Evolutionary conservation across 2,113 vertebrate genomes (phyloP).

Genomic region (Zapus hudsonius): DNA sequence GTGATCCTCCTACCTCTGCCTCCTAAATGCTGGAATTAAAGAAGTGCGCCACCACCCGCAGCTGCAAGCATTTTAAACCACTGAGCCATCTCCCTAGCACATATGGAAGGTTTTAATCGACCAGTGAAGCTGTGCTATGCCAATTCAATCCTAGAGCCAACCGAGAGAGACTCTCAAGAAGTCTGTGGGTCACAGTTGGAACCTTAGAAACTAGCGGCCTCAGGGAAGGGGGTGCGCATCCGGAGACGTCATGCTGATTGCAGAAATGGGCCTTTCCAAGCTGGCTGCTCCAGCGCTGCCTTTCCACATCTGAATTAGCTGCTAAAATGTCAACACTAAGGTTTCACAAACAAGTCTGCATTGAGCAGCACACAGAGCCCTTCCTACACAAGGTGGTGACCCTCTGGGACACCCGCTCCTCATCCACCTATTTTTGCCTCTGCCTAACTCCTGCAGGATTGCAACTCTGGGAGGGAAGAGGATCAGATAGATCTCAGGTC

Average conservation of each 20-base stretch:
- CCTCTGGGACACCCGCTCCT: neutral
- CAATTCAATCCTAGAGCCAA: neutral
- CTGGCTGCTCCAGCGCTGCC: neutral
- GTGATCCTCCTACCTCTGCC: too few species aligned
- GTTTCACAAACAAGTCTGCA: slow-evolving; percentile 3
- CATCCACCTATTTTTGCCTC: neutral
- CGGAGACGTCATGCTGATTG: neutral
- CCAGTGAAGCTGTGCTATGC: neutral
- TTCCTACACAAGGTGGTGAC: neutral
- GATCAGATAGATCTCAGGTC: neutral
- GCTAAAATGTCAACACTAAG: neutral
- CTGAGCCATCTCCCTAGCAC: neutral
- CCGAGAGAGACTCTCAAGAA: neutral
- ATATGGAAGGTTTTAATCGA: slow-evolving; percentile 14
- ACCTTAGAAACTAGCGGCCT: neutral
- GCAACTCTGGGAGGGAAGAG: neutral
- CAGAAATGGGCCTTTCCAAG: neutral
- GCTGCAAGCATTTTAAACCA: too few species aligned
- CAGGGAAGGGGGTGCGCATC: neutral
- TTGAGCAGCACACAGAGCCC: neutral
- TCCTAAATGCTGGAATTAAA: too few species aligned
- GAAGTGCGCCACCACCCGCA: too few species aligned
- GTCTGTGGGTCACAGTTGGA: neutral
- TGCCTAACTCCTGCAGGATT: neutral
- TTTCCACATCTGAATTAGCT: neutral